Conservation (phyloP, 2,888 invertebrate species). For the Trissonchulus sp. region DNA sequence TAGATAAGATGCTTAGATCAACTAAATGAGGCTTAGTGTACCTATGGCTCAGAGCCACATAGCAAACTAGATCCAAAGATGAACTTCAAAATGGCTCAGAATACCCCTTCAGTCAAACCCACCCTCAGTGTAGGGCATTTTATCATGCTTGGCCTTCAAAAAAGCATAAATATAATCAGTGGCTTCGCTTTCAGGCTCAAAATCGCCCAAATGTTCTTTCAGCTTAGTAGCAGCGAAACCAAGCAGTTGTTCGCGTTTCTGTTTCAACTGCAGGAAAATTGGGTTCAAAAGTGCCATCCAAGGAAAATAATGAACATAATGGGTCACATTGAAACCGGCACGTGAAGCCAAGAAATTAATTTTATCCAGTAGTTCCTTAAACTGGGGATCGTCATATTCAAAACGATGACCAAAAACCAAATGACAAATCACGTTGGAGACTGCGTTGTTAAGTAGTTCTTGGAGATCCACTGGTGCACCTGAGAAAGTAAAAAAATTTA, state of each 20-base stretch:
- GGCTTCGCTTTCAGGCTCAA: conserved; percentile 20
- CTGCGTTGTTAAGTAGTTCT: conserved; percentile 29
- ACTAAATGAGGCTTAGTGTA: no score
- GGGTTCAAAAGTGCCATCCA: conserved; percentile 3
- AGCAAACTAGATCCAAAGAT: no score
- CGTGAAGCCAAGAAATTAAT: background rate
- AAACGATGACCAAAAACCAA: conserved; percentile 46
- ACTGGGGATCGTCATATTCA: conserved; percentile 42
- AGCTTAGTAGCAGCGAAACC: background rate
- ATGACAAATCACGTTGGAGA: conserved; percentile 49
- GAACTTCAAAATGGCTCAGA: no score
- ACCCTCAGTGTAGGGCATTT: conserved; percentile 3
- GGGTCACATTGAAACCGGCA: background rate
- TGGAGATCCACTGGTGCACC: background rate
- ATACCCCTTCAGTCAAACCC: no score
- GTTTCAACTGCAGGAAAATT: background rate
- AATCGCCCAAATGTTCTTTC: conserved; percentile 26
- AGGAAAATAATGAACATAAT: conserved; percentile 12
- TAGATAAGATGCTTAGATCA: no score
- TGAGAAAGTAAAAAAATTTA: no score
- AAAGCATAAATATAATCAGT: conserved; percentile 31
- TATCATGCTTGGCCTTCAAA: conserved; percentile 24
- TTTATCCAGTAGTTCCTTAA: conserved; percentile 30
- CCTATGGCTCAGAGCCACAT: no score
- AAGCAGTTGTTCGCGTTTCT: background rate